These are phyloP conservation scores for Bombus polaris DNA, from an alignment of 1,140 invertebrate genomes.

Conservation along the genomic window DNA sequence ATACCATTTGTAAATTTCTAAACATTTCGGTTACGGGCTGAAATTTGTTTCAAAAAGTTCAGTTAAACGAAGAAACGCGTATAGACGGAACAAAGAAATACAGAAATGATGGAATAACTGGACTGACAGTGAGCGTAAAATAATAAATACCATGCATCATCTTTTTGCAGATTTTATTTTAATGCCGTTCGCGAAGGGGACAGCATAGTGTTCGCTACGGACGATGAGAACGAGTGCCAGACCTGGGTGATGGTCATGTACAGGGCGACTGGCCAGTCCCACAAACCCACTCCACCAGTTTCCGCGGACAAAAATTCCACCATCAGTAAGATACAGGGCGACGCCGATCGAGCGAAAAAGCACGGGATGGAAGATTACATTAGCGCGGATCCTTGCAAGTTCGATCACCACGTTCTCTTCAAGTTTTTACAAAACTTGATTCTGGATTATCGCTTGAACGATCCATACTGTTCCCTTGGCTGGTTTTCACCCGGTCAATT, in stretches of 20 bases:
- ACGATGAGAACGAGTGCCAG: conserved; percentile 99
- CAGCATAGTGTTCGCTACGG: conserved; percentile 97
- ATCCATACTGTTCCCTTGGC: conserved; percentile 98
- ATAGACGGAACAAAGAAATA: too few relatives aligned
- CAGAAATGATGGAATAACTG: too few relatives aligned
- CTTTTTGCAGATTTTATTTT: conserved; percentile 92
- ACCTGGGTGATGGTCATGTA: conserved; percentile 99
- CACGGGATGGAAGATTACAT: conserved; percentile 99
- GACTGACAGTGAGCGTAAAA: not conserved
- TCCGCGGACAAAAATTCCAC: conserved; percentile 94
- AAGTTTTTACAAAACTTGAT: conserved; percentile 95
- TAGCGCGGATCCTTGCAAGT: conserved; percentile 98
- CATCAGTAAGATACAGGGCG: conserved; percentile 94
- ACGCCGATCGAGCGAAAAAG: conserved; percentile 97
- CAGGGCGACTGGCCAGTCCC: conserved; percentile 98
- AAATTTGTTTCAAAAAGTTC: too few relatives aligned
- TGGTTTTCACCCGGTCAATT: conserved; percentile 99
- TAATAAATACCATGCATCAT: not conserved
- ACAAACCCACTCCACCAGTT: conserved; percentile 97
- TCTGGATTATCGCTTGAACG: conserved; percentile 96
- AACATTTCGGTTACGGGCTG: too few relatives aligned
- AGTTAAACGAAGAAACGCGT: too few relatives aligned
- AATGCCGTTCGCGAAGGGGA: conserved; percentile 99
- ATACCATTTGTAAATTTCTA: too few relatives aligned
- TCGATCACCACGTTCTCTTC: conserved; percentile 96